Percentiles rank a stretch among this genome's conserved stretches.
phyloP scores from a whole-genome alignment of 2,113 vertebrate species.

The Nannospalax galili region DNA sequence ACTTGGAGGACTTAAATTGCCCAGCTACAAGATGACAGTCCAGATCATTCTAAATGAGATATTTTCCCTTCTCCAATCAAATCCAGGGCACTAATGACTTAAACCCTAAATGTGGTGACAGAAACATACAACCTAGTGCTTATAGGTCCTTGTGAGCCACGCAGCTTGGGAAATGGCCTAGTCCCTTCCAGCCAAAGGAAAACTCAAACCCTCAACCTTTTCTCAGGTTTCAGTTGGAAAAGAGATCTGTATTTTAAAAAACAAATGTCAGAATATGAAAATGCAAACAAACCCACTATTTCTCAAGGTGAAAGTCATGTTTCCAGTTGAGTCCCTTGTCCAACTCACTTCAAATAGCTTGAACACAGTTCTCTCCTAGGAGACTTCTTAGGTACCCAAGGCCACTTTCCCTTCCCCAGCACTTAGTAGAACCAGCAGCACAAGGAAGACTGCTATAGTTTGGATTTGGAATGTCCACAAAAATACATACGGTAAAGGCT shows the following conservation, averaged over 20 bases:
- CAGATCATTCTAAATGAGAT: not conserved
- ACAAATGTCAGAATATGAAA: not conserved
- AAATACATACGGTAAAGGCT: not conserved
- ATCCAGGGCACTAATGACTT: not conserved
- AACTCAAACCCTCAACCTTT: not conserved
- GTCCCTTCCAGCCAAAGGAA: not conserved
- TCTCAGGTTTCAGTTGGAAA: constrained; percentile 14
- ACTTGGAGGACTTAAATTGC: not conserved
- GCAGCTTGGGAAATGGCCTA: not conserved
- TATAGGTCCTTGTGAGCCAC: not conserved
- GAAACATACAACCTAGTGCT: not conserved
- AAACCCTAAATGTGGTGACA: not conserved
- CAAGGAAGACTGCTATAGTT: not conserved
- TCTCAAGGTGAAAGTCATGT: not conserved
- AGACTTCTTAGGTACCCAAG: not conserved
- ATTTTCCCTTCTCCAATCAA: not conserved
- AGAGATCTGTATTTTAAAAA: not conserved
- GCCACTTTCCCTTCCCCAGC: too few species aligned
- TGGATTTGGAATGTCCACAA: not conserved
- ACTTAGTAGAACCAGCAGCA: not conserved
- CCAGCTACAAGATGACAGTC: not conserved
- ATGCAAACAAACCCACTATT: not conserved
- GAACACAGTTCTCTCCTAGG: not conserved
- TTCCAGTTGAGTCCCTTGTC: not conserved
- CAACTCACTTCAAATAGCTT: too few species aligned